Evolutionary conservation across 64 coral and sea anemone genomes (phyloP).

Genomic region (Stichodactyla helianthus): DNA sequence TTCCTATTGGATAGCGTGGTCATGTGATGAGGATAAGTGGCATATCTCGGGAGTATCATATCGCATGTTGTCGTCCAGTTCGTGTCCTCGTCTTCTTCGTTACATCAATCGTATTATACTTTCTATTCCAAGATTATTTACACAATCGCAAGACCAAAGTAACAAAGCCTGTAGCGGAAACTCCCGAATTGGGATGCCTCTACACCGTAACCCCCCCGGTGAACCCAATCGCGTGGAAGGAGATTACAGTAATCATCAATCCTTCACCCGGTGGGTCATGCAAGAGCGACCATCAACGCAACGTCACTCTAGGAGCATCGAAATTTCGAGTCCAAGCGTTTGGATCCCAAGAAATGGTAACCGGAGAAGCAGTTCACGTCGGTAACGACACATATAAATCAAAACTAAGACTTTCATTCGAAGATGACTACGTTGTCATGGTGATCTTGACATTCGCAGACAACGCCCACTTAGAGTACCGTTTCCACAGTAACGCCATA

Average conservation of each 20-base stretch:
- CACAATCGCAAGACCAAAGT: constrained; percentile 10
- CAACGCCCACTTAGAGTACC: constrained; percentile 63
- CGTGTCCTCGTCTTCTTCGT: constrained; percentile 35
- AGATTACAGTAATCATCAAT: constrained; percentile 49
- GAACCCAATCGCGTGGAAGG: constrained; percentile 49
- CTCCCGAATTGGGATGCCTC: constrained; percentile 63
- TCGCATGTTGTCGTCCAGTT: constrained; percentile 18
- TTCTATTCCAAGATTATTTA: constrained; percentile 31
- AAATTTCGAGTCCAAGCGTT: constrained; percentile 81
- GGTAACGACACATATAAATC: constrained; percentile 79
- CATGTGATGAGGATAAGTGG: constrained; percentile 53
- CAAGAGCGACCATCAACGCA: neutral
- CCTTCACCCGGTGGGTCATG: constrained; percentile 26
- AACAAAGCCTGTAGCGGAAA: neutral
- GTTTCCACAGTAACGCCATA: constrained; percentile 65
- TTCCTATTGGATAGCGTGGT: constrained; percentile 8
- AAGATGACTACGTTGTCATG: constrained; percentile 81
- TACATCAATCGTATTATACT: neutral
- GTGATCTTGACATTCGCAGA: constrained; percentile 81
- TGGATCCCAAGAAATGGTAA: constrained; percentile 81
- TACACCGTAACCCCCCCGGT: constrained; percentile 62
- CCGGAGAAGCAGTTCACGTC: constrained; percentile 47
- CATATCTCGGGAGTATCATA: constrained; percentile 23
- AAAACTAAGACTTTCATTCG: constrained; percentile 60
- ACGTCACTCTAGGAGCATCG: constrained; percentile 3